Conservation (phyloP, 2,797 vertebrate species). For the Semaprochilodus insignis region DNA sequence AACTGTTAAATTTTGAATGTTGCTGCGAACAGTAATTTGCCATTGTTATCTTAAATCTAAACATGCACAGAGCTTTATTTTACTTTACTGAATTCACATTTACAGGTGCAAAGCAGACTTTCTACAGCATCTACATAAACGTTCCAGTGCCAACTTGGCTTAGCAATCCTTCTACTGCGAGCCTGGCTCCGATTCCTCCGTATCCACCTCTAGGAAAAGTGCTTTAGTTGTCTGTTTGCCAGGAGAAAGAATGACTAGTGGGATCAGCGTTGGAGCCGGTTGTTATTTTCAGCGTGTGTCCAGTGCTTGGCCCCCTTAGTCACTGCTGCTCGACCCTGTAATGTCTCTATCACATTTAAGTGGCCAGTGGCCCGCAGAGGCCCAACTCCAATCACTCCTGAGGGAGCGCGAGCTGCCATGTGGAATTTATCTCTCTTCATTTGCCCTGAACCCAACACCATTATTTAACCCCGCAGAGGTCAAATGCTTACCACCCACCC, state of each 20-base stretch:
- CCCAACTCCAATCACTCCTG: constrained; percentile 24
- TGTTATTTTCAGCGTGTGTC: constrained; percentile 18
- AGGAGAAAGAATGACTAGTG: background rate
- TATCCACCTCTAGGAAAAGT: too few species aligned
- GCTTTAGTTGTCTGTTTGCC: background rate
- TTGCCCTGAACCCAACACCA: constrained; percentile 31
- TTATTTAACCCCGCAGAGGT: constrained; percentile 27
- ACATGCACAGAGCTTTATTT: too few species aligned
- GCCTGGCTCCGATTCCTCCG: too few species aligned
- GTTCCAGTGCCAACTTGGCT: too few species aligned
- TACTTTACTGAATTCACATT: too few species aligned
- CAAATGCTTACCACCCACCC: constrained; percentile 4
- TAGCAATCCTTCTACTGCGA: too few species aligned
- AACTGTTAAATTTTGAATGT: too few species aligned
- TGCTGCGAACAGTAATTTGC: too few species aligned
- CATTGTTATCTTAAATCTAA: too few species aligned
- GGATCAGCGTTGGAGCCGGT: background rate
- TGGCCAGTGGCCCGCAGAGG: constrained; percentile 4
- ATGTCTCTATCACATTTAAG: constrained; percentile 26
- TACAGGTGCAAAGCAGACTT: too few species aligned
- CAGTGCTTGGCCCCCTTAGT: background rate
- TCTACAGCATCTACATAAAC: too few species aligned
- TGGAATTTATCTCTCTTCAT: constrained; percentile 32
- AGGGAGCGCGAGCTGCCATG: constrained; percentile 9
- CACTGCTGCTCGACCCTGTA: background rate